These are phyloP conservation scores for Bugulina stolonifera DNA, from an alignment of 2,888 invertebrate genomes.

Conservation along the genomic window DNA sequence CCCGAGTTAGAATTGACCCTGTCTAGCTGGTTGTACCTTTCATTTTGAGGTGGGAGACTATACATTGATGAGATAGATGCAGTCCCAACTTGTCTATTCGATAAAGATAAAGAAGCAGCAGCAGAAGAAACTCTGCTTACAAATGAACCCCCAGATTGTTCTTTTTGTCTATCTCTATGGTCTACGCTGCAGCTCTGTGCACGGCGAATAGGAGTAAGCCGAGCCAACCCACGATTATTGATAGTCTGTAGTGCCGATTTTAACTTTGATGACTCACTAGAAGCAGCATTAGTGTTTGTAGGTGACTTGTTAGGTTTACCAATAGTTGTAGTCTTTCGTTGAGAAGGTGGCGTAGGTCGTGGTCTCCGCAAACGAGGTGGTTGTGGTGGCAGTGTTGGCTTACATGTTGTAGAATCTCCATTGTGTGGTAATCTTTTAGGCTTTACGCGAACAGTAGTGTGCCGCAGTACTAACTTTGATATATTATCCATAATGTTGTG, in stretches of 20 bases:
- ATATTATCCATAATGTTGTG: background rate
- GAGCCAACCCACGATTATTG: background rate
- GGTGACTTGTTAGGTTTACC: background rate
- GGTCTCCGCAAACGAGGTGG: conserved; percentile 1
- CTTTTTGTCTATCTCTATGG: background rate
- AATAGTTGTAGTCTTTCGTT: background rate
- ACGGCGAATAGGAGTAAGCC: background rate
- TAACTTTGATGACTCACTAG: background rate
- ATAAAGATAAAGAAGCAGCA: background rate
- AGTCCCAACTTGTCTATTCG: background rate
- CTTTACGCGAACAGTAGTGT: background rate
- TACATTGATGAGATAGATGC: background rate
- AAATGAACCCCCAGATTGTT: background rate
- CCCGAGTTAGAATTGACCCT: background rate
- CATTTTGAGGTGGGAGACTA: background rate
- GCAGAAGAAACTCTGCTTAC: background rate
- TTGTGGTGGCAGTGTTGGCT: no score
- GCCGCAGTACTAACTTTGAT: background rate
- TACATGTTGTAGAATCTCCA: no score
- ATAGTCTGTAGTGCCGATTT: background rate
- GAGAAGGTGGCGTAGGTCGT: background rate
- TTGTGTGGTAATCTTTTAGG: no score
- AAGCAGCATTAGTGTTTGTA: no score
- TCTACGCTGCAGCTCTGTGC: background rate
- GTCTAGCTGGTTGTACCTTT: background rate